Evolutionary conservation across 37 sponge, comb jelly and placozoan genomes (phyloP), one percentile per base, ranked within the genome.

Genomic region (Aphrocallistes beatrix): DNA sequence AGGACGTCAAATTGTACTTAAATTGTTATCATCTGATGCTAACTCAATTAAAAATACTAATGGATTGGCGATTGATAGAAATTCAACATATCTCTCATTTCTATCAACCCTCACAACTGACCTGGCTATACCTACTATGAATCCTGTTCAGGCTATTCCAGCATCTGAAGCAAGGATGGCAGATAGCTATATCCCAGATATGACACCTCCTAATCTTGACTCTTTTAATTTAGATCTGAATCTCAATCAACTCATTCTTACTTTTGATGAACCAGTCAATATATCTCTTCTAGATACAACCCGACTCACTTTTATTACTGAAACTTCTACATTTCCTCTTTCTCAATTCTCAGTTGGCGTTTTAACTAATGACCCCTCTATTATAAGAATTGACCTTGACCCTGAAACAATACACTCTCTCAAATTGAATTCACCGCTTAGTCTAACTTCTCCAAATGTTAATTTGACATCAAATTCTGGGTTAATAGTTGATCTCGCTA

Each of bases 231-330:
- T 95, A 30, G 89, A 95, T 40, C 69, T 95, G 75, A 83, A 91
- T 50, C 51, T 51, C 23, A 51, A 88, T 38, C 49, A 38, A 30
- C 36, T 95, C 19, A 47, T 38, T 36, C 45, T 95, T 25, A 82
- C 84, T 3, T 90, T 95, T 32, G 82, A 91, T 86, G 96, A 95
- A 81, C 90, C 93, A 36, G 51, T 95, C n/a, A 81, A 90, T 51
- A n/a, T 51, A 0, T 84, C 40, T 25, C 51, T 37, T 23, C 81
- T 94, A 13, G 82, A 86, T 81, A 87, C 88, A 17, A 49, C 51
- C 37, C 19, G 23, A 16, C 83, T 93, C 40, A 25, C 25, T 25
- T 23, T 94, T 21, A 86, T 81, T 16, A 88, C 87, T 1, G 84
- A 51, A 1, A 51, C 38, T 34, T 81, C 83, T 42, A 34, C 82